Evolutionary conservation across 1,140 invertebrate genomes (phyloP).

Genomic region (Drosophila nannoptera): DNA sequence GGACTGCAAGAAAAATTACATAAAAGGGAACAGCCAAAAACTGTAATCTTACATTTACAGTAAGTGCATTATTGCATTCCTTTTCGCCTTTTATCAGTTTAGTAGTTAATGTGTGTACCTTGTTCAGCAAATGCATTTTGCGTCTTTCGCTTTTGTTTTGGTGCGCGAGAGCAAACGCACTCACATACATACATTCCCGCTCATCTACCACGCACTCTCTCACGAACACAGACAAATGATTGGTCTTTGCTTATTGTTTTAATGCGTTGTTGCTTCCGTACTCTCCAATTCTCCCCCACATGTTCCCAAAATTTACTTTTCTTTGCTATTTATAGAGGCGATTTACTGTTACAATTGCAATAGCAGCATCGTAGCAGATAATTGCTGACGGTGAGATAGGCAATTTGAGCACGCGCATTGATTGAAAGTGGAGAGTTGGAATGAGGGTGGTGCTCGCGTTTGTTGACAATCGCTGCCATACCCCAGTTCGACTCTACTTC

Average conservation of each 20-base stretch:
- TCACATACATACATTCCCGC: neutral
- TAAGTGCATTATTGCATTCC: conserved; percentile 49
- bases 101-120: conserved; percentile 19
- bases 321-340: conserved; percentile 62
- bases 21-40: conserved; percentile 45
- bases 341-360: conserved; percentile 50
- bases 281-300: conserved; percentile 36
- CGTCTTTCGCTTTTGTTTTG: conserved; percentile 46
- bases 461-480: conserved; percentile 29
- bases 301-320: conserved; percentile 60
- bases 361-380: conserved; percentile 21
- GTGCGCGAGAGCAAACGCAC: neutral
- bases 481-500: conserved; percentile 16
- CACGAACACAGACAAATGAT: neutral
- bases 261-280: conserved; percentile 44
- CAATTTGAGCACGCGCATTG: neutral
- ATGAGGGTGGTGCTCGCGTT: conserved; percentile 12
- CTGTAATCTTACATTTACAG: conserved; percentile 62
- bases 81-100: conserved; percentile 49
- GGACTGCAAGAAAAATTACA: conserved; percentile 27
- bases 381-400: neutral
- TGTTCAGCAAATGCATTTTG: conserved; percentile 40
- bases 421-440: neutral
- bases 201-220: conserved; percentile 23
- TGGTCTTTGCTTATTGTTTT: conserved; percentile 7